Conservation (phyloP, 1,140 invertebrate genomes). For the Drosophila pallidifrons region DNA sequence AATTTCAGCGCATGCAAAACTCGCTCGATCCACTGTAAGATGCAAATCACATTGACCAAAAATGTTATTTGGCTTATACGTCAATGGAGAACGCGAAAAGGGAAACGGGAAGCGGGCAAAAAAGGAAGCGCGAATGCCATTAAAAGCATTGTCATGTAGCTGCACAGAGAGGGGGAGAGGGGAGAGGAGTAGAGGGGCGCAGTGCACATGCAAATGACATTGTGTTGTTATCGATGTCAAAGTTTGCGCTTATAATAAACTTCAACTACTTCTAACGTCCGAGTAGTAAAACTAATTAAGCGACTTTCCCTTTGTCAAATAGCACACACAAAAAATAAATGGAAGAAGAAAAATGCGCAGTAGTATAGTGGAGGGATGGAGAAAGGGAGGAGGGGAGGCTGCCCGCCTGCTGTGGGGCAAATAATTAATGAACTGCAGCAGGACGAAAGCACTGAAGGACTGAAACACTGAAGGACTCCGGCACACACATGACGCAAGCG, state of each 20-base stretch:
- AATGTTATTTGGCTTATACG: slow-evolving; percentile 73
- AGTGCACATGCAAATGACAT: slow-evolving; percentile 75
- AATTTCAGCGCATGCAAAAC: slow-evolving; percentile 60
- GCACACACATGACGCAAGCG: slow-evolving; percentile 68
- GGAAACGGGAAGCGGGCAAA: not conserved
- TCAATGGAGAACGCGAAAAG: slow-evolving; percentile 24
- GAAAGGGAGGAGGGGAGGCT: slow-evolving; percentile 8
- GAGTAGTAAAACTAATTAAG: slow-evolving; percentile 71
- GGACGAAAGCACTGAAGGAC: not conserved
- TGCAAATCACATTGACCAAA: slow-evolving; percentile 70
- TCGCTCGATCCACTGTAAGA: slow-evolving; percentile 63
- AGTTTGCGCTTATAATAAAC: slow-evolving; percentile 80
- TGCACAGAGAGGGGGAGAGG: not conserved
- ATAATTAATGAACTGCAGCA: slow-evolving; percentile 81
- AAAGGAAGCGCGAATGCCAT: slow-evolving; percentile 25
- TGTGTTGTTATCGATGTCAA: slow-evolving; percentile 81
- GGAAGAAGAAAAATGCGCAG: not conserved
- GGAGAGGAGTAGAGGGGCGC: too few relatives aligned
- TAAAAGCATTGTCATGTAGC: slow-evolving; percentile 74
- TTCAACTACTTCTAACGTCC: slow-evolving; percentile 49
- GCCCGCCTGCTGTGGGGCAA: slow-evolving; percentile 57
- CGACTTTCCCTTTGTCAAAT: slow-evolving; percentile 62
- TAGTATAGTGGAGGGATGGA: not conserved
- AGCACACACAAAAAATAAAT: slow-evolving; percentile 33
- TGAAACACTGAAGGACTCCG: slow-evolving; percentile 1